A percentile compares a stretch with the other conserved stretches of the same genome.
phyloP scores from a whole-genome alignment of 2,113 vertebrate genomes.

The Delphinapterus leucas region DNA sequence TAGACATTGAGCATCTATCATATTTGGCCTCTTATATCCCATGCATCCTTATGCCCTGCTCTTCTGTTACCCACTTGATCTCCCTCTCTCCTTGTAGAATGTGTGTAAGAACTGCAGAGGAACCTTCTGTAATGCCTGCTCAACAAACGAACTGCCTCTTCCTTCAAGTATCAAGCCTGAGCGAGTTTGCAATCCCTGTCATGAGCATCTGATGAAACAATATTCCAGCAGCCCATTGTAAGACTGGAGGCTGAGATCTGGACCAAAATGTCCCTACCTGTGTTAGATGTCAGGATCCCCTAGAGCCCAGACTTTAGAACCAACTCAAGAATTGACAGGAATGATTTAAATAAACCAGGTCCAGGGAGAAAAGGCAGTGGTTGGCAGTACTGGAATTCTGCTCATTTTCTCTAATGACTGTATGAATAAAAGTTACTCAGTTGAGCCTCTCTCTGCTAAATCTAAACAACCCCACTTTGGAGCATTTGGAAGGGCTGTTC shows the following conservation, averaged over 20 bases:
- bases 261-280: not conserved
- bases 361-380: not conserved
- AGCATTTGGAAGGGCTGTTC: not conserved
- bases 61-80: not conserved
- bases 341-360: not conserved
- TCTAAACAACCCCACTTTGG: not conserved
- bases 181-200: slow-evolving; percentile 88
- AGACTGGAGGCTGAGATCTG: not conserved
- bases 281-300: not conserved
- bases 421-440: slow-evolving; percentile 58
- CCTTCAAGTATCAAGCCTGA: slow-evolving; percentile 93
- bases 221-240: slow-evolving; percentile 88
- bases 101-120: slow-evolving; percentile 90
- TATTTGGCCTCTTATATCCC: not conserved
- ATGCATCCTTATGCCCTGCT: not conserved
- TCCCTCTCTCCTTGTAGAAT: slow-evolving; percentile 79
- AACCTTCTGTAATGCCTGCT: slow-evolving; percentile 89
- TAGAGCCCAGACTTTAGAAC: not conserved
- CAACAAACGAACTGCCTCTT: slow-evolving; percentile 88
- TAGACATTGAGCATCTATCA: not conserved
- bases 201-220: slow-evolving; percentile 86
- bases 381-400: not conserved
- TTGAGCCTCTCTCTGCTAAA: slow-evolving; percentile 44
- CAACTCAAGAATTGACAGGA: not conserved
- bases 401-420: not conserved